A percentile compares a stretch with the other conserved stretches of the same genome.
phyloP scores from a whole-genome alignment of 2,888 invertebrate species.

The Drosophila kanekoi region DNA sequence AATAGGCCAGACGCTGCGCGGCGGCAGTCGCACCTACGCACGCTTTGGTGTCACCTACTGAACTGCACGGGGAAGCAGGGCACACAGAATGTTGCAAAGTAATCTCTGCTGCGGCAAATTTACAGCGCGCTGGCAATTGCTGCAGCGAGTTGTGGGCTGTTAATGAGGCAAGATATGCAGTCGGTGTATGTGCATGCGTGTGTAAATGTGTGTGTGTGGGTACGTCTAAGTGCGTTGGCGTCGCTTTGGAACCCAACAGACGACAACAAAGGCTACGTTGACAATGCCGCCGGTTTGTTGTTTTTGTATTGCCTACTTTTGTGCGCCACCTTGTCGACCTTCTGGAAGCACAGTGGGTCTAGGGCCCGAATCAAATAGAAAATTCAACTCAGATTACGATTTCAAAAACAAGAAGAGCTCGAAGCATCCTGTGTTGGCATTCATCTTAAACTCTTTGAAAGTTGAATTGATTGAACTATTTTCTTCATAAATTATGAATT shows the following conservation, averaged over 20 bases:
- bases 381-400: too few species aligned
- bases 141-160: constrained; percentile 43
- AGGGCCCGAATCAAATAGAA: too few species aligned
- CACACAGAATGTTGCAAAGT: constrained; percentile 59
- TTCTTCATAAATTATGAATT: too few species aligned
- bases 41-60: constrained; percentile 77
- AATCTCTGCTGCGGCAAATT: constrained; percentile 63
- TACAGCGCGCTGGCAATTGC: constrained; percentile 36
- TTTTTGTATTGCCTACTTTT: constrained; percentile 70
- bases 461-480: too few species aligned
- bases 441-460: too few species aligned
- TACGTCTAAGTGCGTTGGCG: constrained; percentile 67
- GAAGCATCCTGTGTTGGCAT: too few species aligned
- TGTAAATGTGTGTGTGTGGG: constrained; percentile 17
- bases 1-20: constrained; percentile 69
- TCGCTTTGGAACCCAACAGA: constrained; percentile 43
- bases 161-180: constrained; percentile 69
- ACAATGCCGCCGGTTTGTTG: constrained; percentile 31
- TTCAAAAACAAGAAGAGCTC: too few species aligned
- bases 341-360: constrained; percentile 1
- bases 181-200: constrained; percentile 4
- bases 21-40: constrained; percentile 47
- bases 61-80: constrained; percentile 49
- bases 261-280: constrained; percentile 53
- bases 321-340: constrained; percentile 40